phyloP scores from a whole-genome alignment of 2,888 invertebrate species.

The Acleris emargana region DNA sequence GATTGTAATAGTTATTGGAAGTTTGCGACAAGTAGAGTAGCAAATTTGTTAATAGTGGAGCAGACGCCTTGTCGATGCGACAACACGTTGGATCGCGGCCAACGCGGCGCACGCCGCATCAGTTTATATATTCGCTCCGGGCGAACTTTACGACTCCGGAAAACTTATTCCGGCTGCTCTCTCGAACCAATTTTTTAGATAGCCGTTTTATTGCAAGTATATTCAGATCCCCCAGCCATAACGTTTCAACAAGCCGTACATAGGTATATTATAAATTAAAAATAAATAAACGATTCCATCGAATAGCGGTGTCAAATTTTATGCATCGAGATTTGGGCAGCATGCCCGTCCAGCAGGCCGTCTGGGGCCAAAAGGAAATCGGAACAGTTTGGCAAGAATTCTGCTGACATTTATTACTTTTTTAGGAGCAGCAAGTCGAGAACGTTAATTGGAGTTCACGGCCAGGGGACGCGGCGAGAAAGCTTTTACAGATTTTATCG shows the following conservation, averaged over 20 bases:
- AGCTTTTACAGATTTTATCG: conserved; percentile 51
- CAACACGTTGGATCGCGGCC: conserved; percentile 63
- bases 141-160: conserved; percentile 67
- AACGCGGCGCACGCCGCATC: conserved; percentile 57
- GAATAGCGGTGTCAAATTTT: conserved; percentile 16
- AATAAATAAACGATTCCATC: conserved; percentile 43
- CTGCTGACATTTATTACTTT: conserved; percentile 53
- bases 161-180: conserved; percentile 65
- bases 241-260: conserved; percentile 41
- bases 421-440: conserved; percentile 47
- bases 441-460: conserved; percentile 56
- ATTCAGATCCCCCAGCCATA: conserved; percentile 53
- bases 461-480: conserved; percentile 43
- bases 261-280: conserved; percentile 43
- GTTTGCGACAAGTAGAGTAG: conserved; percentile 38
- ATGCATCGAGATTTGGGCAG: conserved; percentile 46
- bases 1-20: conserved; percentile 3
- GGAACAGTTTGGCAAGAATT: conserved; percentile 55
- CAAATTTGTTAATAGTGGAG: conserved; percentile 57
- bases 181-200: conserved; percentile 60
- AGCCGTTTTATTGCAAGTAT: conserved; percentile 56
- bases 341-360: conserved; percentile 50
- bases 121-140: conserved; percentile 59
- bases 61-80: conserved; percentile 53
- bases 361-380: conserved; percentile 43